Percentiles rank a stretch among this genome's conserved stretches.
phyloP scores from a whole-genome alignment of 2,113 vertebrate species.

The Gobio gobio region DNA sequence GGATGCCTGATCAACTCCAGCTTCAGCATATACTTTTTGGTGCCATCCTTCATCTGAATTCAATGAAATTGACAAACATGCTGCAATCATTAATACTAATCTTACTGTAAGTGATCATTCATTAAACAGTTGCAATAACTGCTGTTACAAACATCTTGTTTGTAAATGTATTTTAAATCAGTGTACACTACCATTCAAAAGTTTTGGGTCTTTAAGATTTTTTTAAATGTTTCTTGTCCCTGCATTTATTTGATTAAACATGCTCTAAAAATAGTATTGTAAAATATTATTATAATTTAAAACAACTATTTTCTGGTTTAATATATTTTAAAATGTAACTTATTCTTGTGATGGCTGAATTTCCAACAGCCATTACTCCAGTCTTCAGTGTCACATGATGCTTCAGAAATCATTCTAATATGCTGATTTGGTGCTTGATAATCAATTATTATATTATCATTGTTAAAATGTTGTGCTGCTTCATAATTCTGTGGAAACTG shows the following conservation, averaged over 20 bases:
- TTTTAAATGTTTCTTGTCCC: background rate
- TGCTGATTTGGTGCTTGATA: background rate
- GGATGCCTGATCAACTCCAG: background rate
- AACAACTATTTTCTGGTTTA: background rate
- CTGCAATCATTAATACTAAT: background rate
- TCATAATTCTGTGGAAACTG: background rate
- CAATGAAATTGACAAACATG: conserved; percentile 22
- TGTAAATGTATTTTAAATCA: background rate
- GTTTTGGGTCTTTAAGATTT: background rate
- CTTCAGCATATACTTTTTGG: background rate
- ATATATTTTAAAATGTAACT: background rate
- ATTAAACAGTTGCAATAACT: background rate
- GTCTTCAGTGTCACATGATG: background rate
- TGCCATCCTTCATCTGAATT: background rate
- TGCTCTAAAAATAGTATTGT: background rate
- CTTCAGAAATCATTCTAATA: background rate
- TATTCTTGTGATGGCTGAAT: background rate
- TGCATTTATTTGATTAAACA: background rate
- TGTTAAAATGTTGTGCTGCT: background rate
- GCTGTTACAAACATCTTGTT: background rate
- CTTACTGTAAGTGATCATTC: background rate
- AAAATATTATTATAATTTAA: background rate
- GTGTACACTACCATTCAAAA: background rate
- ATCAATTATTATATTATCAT: background rate
- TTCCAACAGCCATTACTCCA: background rate